phyloP scores from a whole-genome alignment of 2,113 vertebrate genomes.

The Numenius arquata region DNA sequence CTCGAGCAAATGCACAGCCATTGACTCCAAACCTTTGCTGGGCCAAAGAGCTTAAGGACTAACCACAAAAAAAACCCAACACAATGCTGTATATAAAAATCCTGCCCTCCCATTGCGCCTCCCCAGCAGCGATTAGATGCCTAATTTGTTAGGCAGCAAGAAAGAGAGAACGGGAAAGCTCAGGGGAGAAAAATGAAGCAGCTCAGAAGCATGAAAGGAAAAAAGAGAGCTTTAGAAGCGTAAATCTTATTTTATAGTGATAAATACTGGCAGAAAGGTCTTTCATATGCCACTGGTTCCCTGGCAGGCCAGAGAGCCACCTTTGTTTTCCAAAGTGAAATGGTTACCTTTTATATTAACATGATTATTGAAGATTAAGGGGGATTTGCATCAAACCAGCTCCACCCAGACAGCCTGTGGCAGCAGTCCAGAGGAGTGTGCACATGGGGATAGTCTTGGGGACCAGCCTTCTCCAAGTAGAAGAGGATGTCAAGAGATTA shows the following conservation, averaged over 20 bases:
- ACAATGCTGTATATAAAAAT: not conserved
- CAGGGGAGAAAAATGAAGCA: conserved; percentile 45
- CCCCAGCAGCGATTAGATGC: conserved; percentile 51
- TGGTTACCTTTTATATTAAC: conserved; percentile 28
- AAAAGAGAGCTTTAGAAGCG: conserved; percentile 23
- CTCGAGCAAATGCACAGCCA: not conserved
- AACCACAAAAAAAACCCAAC: not conserved
- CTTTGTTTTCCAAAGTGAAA: conserved; percentile 54
- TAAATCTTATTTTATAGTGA: conserved; percentile 45
- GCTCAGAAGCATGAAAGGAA: conserved; percentile 48
- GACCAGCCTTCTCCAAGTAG: not conserved
- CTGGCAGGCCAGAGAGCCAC: conserved; percentile 35
- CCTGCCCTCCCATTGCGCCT: not conserved
- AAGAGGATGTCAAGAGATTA: not conserved
- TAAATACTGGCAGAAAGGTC: conserved; percentile 25
- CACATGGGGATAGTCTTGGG: not conserved
- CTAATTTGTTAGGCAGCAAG: conserved; percentile 56
- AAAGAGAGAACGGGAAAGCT: conserved; percentile 46
- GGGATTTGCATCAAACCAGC: conserved; percentile 8
- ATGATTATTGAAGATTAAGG: conserved; percentile 51
- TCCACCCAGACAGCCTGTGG: not conserved
- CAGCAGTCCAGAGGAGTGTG: not conserved
- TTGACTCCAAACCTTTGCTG: not conserved
- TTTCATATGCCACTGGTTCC: conserved; percentile 36
- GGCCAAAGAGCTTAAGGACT: not conserved